phyloP scores from a whole-genome alignment of 2,888 invertebrate species.

The Tetranychus piercei region DNA sequence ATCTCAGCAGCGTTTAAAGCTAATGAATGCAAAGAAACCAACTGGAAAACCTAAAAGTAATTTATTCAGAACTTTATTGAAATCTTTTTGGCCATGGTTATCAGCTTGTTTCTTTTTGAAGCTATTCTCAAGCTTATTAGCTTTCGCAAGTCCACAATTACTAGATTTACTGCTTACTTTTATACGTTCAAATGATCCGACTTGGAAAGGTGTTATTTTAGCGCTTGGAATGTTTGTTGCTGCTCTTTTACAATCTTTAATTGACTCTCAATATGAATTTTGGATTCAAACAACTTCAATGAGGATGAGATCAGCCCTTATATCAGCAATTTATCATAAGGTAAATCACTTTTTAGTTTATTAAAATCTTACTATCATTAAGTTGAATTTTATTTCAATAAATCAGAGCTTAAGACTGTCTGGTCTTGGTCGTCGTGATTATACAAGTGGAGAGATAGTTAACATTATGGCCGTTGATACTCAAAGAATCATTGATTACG shows the following conservation, averaged over 20 bases:
- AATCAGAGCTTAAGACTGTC: constrained; percentile 29
- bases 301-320: not conserved
- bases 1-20: not conserved
- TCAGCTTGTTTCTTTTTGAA: constrained; percentile 36
- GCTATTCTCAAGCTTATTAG: constrained; percentile 31
- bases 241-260: not conserved
- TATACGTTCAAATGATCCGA: not conserved
- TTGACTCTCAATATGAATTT: not conserved
- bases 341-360: not conserved
- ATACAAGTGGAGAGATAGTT: constrained; percentile 39
- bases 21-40: not conserved
- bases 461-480: constrained; percentile 39
- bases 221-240: not conserved
- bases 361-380: not conserved
- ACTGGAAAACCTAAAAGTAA: not conserved
- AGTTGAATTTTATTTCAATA: not conserved
- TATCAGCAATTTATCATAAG: not conserved
- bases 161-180: not conserved
- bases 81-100: not conserved
- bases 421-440: constrained; percentile 33
- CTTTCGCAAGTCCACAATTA: constrained; percentile 10
- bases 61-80: not conserved
- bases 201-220: not conserved
- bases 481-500: constrained; percentile 33
- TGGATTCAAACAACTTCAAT: not conserved